phyloP scores from a whole-genome alignment of 2,797 vertebrate species.

The Nannoperca obscura region DNA sequence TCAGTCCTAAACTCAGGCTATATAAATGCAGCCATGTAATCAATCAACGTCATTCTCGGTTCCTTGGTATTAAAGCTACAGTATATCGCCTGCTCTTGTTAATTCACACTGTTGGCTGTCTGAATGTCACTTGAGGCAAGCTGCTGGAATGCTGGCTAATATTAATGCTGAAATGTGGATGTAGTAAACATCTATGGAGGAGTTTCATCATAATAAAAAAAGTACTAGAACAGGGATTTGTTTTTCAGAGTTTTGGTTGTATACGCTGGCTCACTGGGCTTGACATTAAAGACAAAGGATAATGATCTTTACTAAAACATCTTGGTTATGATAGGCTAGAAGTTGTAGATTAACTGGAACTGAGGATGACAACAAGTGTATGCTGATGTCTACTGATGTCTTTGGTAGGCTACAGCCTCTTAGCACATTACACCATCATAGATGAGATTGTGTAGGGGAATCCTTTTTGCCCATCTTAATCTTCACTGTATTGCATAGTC shows the following conservation, averaged over 20 bases:
- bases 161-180: conserved; percentile 19
- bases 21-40: conserved; percentile 5
- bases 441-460: conserved; percentile 39
- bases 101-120: conserved; percentile 12
- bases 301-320: not conserved
- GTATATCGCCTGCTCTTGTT: conserved; percentile 22
- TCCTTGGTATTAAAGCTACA: conserved; percentile 15
- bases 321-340: not conserved
- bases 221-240: not conserved
- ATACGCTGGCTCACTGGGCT: too few species aligned
- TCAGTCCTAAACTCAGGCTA: not conserved
- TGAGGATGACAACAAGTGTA: not conserved
- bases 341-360: not conserved
- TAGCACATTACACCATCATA: conserved; percentile 14
- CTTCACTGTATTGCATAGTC: conserved; percentile 41
- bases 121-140: conserved; percentile 13
- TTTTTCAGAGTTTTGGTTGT: not conserved
- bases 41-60: not conserved
- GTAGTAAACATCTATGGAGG: not conserved
- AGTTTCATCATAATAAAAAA: not conserved
- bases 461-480: conserved; percentile 45
- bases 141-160: conserved; percentile 2
- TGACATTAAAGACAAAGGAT: not conserved
- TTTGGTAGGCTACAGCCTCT: conserved; percentile 9
- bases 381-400: not conserved